These are phyloP conservation scores for Aphelenchoides bicaudatus DNA, from an alignment of 2,888 invertebrate genomes.

Conservation along the genomic window DNA sequence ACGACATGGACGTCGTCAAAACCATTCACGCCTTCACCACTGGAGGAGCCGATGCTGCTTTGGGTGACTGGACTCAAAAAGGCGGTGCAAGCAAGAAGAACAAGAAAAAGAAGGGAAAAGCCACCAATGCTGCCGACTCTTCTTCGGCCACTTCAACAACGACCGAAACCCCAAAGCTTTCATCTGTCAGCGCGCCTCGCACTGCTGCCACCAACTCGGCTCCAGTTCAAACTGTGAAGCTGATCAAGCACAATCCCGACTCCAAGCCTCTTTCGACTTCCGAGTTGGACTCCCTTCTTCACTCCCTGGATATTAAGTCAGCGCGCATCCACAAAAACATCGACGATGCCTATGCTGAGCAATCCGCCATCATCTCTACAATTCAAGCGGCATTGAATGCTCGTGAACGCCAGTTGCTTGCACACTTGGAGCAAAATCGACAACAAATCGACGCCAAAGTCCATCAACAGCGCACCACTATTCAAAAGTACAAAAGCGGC, in stretches of 20 bases:
- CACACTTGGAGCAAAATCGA: not conserved
- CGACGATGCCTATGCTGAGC: not conserved
- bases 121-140: not conserved
- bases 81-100: slow-evolving; percentile 54
- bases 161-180: slow-evolving; percentile 30
- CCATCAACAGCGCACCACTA: not conserved
- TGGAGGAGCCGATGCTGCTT: slow-evolving; percentile 47
- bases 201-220: slow-evolving; percentile 1
- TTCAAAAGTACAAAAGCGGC: not conserved
- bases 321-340: not conserved
- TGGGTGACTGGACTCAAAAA: slow-evolving; percentile 40
- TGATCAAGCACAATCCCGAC: not conserved
- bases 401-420: slow-evolving; percentile 9
- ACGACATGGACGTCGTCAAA: slow-evolving; percentile 63
- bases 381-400: slow-evolving; percentile 4
- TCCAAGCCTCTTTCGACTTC: not conserved
- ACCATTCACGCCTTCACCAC: slow-evolving; percentile 64
- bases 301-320: not conserved
- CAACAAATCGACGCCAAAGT: not conserved
- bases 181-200: not conserved
- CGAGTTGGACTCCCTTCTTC: slow-evolving; percentile 17
- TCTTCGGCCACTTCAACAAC: slow-evolving; percentile 15
- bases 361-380: not conserved
- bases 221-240: not conserved
- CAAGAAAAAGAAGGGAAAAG: slow-evolving; percentile 47